Evolutionary conservation across 2,888 invertebrate species (phyloP).

Genomic region (Diaphora mendica): DNA sequence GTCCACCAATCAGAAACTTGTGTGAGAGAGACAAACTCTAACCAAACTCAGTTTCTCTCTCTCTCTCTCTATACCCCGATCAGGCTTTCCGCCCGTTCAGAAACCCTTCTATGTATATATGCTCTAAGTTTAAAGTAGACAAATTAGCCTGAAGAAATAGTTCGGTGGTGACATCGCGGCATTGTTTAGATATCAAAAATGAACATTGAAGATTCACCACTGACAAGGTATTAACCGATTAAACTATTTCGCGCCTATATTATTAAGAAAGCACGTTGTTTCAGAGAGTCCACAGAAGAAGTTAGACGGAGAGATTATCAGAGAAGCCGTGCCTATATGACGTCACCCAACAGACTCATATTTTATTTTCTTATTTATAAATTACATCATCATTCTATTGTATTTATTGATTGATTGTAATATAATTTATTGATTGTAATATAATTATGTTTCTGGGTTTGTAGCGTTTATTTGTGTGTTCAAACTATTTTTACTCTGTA

Average conservation of each 20-base stretch:
- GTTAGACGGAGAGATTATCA: fast-evolving
- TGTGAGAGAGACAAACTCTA: too few relatives aligned
- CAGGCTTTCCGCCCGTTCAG: too few relatives aligned
- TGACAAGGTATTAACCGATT: background rate
- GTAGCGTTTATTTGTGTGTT: background rate
- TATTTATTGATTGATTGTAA: constrained; percentile 3
- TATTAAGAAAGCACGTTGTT: constrained; percentile 1
- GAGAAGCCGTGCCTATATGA: background rate
- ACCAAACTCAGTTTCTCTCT: too few relatives aligned
- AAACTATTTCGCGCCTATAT: background rate
- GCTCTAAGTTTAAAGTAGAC: too few relatives aligned
- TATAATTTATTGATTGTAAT: constrained; percentile 5
- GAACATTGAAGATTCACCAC: background rate
- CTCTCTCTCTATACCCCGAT: too few relatives aligned
- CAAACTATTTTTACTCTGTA: background rate
- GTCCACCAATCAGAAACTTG: too few relatives aligned
- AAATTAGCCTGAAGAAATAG: background rate
- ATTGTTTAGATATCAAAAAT: background rate
- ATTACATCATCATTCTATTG: constrained; percentile 5
- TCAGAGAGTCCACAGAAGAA: background rate
- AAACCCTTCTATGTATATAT: too few relatives aligned
- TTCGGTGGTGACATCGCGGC: background rate
- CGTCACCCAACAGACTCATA: background rate
- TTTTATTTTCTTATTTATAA: background rate
- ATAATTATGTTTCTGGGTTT: background rate